Percentiles rank a stretch among this genome's conserved stretches.
Conservation (phyloP, 2,113 vertebrate species). For the Nothoprocta perdicaria region DNA sequence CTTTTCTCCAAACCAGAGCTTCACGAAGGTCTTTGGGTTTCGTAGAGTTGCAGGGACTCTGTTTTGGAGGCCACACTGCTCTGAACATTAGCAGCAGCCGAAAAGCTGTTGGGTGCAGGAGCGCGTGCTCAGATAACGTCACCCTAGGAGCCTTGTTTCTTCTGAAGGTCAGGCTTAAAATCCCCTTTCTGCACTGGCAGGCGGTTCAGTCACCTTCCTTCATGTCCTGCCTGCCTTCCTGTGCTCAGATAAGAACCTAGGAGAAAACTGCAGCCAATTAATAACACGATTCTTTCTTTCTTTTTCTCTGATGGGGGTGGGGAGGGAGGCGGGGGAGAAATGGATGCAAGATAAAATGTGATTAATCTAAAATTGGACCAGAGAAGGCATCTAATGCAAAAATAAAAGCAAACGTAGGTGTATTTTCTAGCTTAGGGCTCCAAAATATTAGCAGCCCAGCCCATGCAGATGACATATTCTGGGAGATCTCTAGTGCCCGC, state of each 20-base stretch:
- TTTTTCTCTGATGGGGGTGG: conserved; percentile 9
- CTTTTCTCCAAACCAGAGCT: background rate
- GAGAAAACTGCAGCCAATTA: conserved; percentile 50
- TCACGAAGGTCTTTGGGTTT: background rate
- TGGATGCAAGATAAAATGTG: conserved; percentile 48
- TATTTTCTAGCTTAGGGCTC: conserved; percentile 49
- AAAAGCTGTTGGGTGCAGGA: background rate
- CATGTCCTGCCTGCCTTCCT: background rate
- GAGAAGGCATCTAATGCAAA: conserved; percentile 42
- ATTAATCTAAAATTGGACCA: conserved; percentile 69
- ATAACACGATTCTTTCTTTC: background rate
- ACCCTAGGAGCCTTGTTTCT: conserved; percentile 12
- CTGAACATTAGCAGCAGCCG: background rate
- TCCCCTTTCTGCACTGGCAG: background rate
- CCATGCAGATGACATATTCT: conserved; percentile 35
- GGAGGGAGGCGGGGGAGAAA: conserved; percentile 31
- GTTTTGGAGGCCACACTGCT: background rate
- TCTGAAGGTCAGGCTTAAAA: background rate
- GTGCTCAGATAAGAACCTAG: conserved; percentile 1
- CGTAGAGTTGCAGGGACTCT: background rate
- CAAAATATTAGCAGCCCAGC: conserved; percentile 37
- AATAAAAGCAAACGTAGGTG: conserved; percentile 65
- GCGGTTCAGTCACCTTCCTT: background rate
- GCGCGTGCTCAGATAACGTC: background rate
- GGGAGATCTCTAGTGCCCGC: background rate